Evolutionary conservation across 2,113 vertebrate genomes (phyloP).

Genomic region (Pollachius pollachius): DNA sequence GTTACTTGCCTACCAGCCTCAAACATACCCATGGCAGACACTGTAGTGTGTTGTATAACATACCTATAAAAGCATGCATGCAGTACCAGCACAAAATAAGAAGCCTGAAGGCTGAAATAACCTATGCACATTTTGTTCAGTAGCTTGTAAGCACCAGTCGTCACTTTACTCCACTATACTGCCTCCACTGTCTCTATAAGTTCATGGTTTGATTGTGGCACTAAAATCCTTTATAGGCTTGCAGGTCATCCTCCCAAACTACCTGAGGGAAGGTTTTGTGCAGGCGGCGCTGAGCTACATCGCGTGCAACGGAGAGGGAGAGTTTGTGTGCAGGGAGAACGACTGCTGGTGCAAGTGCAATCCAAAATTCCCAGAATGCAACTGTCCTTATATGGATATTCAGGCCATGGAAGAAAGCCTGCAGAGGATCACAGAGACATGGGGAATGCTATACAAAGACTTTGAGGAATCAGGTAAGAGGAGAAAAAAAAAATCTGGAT

Average conservation of each 20-base stretch:
- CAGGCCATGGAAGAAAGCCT: constrained; percentile 95
- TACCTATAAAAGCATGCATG: background rate
- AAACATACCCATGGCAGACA: too few relatives aligned
- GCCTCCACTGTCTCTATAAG: constrained; percentile 14
- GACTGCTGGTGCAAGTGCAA: constrained; percentile 96
- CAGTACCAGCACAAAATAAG: background rate
- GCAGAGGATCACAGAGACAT: constrained; percentile 87
- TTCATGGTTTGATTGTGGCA: constrained; percentile 23
- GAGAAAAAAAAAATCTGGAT: background rate
- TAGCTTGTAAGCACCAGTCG: constrained; percentile 11
- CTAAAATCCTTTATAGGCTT: constrained; percentile 76
- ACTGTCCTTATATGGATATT: constrained; percentile 96
- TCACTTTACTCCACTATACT: background rate
- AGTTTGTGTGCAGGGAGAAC: constrained; percentile 90
- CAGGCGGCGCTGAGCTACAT: constrained; percentile 94
- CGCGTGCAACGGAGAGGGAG: constrained; percentile 94
- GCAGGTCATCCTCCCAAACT: constrained; percentile 92
- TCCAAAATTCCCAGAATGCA: constrained; percentile 90
- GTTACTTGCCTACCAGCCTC: background rate
- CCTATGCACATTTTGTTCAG: constrained; percentile 21
- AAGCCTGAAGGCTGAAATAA: background rate
- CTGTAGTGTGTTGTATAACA: too few relatives aligned
- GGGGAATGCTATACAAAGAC: constrained; percentile 86
- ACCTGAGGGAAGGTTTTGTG: constrained; percentile 89
- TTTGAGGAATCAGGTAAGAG: constrained; percentile 91